Percentiles rank a stretch among this genome's conserved stretches.
phyloP scores from a whole-genome alignment of 1,140 invertebrate species.

The Dendrolimus punctatus region DNA sequence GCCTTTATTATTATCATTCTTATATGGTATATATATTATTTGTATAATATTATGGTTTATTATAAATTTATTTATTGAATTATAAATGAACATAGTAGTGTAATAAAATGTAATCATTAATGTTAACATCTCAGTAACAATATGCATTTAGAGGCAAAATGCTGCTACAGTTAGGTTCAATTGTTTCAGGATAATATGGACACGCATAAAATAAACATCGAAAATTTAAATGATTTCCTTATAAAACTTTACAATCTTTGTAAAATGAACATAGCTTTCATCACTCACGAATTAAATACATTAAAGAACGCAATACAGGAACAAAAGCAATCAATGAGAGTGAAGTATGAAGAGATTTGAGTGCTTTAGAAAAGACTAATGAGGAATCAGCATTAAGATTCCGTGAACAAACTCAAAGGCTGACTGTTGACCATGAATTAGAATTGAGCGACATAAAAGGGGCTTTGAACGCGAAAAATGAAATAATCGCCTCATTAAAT shows the following conservation, averaged over 20 bases:
- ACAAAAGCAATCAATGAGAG: conserved; percentile 69
- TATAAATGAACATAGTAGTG: not conserved
- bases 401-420: conserved; percentile 73
- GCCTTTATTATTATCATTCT: conserved; percentile 5
- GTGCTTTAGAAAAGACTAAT: conserved; percentile 71
- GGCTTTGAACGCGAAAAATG: conserved; percentile 67
- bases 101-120: conserved; percentile 4
- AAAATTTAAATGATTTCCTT: conserved; percentile 68
- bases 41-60: no score
- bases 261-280: conserved; percentile 70
- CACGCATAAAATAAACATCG: conserved; percentile 70
- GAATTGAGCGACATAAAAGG: conserved; percentile 77
- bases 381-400: conserved; percentile 70
- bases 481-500: conserved; percentile 72
- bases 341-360: conserved; percentile 71
- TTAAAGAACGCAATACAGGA: conserved; percentile 69
- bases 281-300: conserved; percentile 75
- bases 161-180: not conserved
- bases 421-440: conserved; percentile 78
- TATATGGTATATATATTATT: conserved; percentile 6
- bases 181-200: conserved; percentile 73
- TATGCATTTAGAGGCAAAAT: conserved; percentile 1
- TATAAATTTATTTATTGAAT: no score
- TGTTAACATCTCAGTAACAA: conserved; percentile 3
- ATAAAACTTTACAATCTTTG: conserved; percentile 65